Evolutionary conservation across 2,113 vertebrate species (phyloP), one percentile per base, ranked within the genome.

Genomic region (Nibea coibor): DNA sequence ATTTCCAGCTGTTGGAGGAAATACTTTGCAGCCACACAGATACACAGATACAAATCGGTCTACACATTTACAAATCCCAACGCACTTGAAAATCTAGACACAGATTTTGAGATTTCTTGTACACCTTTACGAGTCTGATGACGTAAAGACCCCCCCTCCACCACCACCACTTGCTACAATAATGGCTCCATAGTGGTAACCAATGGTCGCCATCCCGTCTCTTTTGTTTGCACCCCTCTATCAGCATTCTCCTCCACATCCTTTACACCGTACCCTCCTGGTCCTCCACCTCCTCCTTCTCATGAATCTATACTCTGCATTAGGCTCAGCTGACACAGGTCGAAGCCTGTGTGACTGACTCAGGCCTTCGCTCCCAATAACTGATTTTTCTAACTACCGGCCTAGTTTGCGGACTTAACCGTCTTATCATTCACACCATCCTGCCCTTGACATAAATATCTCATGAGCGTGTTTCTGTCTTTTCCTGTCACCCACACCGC

Each of bases 361-460:
- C 31, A 26, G 74, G 45, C 31, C 64, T 62, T 72, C 50, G 3
- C 51, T 69, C 26, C 24, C 48, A 74, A 68, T 50, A 72, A 20
- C 5, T 35, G 6, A 51, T 43, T 64, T 70, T 74, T 47, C 26
- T 67, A 66, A 75, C 17, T 64, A 72, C 69, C 42, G n/a, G 74
- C 76, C 57, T 59, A 22, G 50, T 81, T 76, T 74, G 16, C 28
- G 20, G 53, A 17, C 69, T 67, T 76, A 16, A 31, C 22, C 39
- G 64, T 77, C 53, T 74, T 56, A 26, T 58, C 59, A 31, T 80
- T 79, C 39, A 64, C 78, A 54, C 45, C 45, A 24, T 66, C 48
- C 26, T 39, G 59, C 62, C 56, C 45, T 16, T 43, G 47, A 81
- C 66, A 85, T 83, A 45, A 73, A 85, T 81, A 83, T 79, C 53